Evolutionary conservation across 2,888 invertebrate genomes (phyloP).

Genomic region (Stomorhina lunata): DNA sequence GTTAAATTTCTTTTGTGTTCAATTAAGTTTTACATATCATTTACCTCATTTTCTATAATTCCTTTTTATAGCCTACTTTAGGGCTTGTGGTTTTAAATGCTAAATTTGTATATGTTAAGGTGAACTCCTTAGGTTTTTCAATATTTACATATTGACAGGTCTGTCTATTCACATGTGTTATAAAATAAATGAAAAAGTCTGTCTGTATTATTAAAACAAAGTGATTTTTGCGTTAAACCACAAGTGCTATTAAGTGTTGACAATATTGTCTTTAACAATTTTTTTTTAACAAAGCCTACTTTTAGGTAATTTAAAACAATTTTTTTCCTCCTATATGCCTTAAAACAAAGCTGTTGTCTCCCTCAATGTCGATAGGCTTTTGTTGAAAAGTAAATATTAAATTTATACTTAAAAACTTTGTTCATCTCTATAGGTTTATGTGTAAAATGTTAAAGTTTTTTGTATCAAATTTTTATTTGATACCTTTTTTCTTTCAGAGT

Average conservation of each 20-base stretch:
- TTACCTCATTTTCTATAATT: constrained; percentile 32
- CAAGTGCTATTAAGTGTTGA: constrained; percentile 66
- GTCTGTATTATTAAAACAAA: constrained; percentile 54
- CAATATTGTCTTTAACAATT: constrained; percentile 58
- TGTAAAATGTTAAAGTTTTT: not conserved
- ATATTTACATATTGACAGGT: not conserved
- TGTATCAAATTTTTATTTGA: not conserved
- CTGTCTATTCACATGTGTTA: not conserved
- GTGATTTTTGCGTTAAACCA: constrained; percentile 64
- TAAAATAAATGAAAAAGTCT: not conserved
- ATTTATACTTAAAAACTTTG: constrained; percentile 22
- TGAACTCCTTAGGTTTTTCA: not conserved
- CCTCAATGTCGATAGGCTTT: too few species aligned
- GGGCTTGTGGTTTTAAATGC: constrained; percentile 53
- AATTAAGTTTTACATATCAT: constrained; percentile 54
- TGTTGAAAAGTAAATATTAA: constrained; percentile 31
- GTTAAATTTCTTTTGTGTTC: constrained; percentile 25
- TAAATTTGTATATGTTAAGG: constrained; percentile 17
- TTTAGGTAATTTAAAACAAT: not conserved
- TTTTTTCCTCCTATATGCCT: not conserved
- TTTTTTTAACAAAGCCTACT: constrained; percentile 21
- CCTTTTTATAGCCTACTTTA: constrained; percentile 49
- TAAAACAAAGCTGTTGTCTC: not conserved
- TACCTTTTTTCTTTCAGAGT: not conserved
- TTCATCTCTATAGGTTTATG: not conserved